Conservation (phyloP, 2,113 vertebrate species). For the Percopsis transmontana region DNA sequence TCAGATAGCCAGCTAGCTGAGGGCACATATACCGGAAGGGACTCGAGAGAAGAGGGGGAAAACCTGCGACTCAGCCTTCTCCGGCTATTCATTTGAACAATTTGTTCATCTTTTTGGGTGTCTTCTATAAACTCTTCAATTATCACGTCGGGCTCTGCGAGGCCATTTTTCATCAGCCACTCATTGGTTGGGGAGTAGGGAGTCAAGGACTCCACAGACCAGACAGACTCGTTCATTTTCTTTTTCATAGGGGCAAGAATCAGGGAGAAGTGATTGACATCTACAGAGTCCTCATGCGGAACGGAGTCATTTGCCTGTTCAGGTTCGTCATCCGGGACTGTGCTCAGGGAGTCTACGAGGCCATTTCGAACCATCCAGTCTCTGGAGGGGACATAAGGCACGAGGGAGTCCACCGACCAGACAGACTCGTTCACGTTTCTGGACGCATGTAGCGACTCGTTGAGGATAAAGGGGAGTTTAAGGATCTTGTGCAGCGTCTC, state of each 20-base stretch:
- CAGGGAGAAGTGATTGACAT: background rate
- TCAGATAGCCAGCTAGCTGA: constrained; percentile 31
- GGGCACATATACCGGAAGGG: constrained; percentile 11
- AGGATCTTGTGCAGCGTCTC: constrained; percentile 17
- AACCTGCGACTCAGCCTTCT: background rate
- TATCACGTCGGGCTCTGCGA: constrained; percentile 14
- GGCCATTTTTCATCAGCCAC: constrained; percentile 41
- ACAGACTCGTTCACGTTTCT: background rate
- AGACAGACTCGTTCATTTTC: constrained; percentile 56
- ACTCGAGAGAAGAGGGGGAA: constrained; percentile 16
- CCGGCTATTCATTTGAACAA: background rate
- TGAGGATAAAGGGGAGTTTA: constrained; percentile 7
- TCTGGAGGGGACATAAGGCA: background rate
- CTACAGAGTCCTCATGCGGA: background rate
- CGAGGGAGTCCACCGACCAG: background rate
- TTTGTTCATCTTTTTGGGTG: background rate
- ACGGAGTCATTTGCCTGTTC: background rate
- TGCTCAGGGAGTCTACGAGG: background rate
- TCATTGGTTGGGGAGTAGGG: constrained; percentile 52
- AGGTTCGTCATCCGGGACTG: background rate
- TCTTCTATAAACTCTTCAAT: constrained; percentile 21
- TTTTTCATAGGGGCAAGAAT: background rate
- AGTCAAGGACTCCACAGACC: constrained; percentile 67
- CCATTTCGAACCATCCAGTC: background rate
- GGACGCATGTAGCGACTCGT: background rate